Conservation (phyloP, 2,888 invertebrate species). For the Orthosia gracilis region DNA sequence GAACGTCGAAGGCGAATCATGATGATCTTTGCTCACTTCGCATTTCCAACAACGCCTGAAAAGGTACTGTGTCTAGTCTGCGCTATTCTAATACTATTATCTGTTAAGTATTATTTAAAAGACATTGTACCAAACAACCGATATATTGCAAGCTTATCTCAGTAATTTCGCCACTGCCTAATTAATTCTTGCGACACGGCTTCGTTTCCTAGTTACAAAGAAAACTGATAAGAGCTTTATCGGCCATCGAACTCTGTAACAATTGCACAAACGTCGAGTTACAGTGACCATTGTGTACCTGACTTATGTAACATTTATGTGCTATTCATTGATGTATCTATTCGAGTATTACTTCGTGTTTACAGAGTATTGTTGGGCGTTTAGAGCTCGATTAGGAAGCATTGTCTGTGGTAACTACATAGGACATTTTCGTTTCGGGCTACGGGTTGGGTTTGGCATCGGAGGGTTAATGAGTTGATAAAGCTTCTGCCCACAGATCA, state of each 20-base stretch:
- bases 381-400: slow-evolving; percentile 27
- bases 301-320: slow-evolving; percentile 55
- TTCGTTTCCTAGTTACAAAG: slow-evolving; percentile 81
- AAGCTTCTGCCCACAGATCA: neutral
- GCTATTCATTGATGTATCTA: slow-evolving; percentile 39
- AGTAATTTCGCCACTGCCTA: slow-evolving; percentile 73
- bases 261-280: slow-evolving; percentile 76
- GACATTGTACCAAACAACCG: neutral
- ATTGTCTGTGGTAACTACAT: slow-evolving; percentile 8
- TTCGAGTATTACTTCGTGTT: slow-evolving; percentile 30
- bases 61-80: neutral
- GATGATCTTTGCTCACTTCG: slow-evolving; percentile 54
- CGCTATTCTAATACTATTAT: neutral
- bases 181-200: slow-evolving; percentile 80
- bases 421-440: neutral
- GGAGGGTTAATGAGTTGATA: slow-evolving; percentile 2
- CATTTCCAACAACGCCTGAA: slow-evolving; percentile 43
- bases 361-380: slow-evolving; percentile 10
- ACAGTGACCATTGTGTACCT: slow-evolving; percentile 66
- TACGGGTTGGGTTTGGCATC: neutral
- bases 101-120: slow-evolving; percentile 14
- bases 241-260: slow-evolving; percentile 83
- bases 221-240: slow-evolving; percentile 87
- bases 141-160: slow-evolving; percentile 53
- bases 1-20: slow-evolving; percentile 61